Percentiles rank a stretch among this genome's conserved stretches.
These are phyloP conservation scores for Nemurella pictetii DNA, from an alignment of 2,888 invertebrate species.

Conservation along the genomic window DNA sequence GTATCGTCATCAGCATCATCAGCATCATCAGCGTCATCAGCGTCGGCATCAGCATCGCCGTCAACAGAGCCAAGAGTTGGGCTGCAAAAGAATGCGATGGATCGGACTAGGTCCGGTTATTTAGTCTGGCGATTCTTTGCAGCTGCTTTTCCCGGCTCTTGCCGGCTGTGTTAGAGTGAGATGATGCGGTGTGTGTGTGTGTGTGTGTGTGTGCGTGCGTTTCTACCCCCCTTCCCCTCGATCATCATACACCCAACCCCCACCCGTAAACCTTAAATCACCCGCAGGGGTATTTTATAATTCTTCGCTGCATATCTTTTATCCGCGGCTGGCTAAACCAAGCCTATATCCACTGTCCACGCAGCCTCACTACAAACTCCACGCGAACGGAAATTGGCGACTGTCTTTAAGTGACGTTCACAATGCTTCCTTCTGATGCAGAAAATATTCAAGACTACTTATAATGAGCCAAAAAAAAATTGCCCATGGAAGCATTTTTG, in stretches of 20 bases:
- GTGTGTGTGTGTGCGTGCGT: slow-evolving; percentile 5
- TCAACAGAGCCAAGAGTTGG: background rate
- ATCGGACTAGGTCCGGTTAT: slow-evolving; percentile 14
- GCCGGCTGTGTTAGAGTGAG: too few species aligned
- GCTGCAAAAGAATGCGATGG: slow-evolving; percentile 4
- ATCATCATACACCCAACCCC: background rate
- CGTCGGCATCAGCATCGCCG: background rate
- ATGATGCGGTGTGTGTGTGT: slow-evolving; percentile 3
- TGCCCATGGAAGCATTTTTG: too few species aligned
- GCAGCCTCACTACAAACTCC: too few species aligned
- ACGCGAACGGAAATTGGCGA: too few species aligned
- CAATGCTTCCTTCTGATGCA: too few species aligned
- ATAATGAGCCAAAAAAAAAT: too few species aligned
- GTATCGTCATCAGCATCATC: background rate
- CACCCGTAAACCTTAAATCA: slow-evolving; percentile 34
- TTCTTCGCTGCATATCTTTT: slow-evolving; percentile 34
- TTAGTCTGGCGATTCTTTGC: slow-evolving; percentile 6
- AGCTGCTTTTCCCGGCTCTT: slow-evolving; percentile 15
- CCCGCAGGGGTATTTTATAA: slow-evolving; percentile 40
- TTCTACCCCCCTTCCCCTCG: background rate
- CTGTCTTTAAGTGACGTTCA: too few species aligned
- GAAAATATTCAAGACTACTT: too few species aligned
- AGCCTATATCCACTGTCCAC: too few species aligned
- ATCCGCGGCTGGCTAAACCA: background rate
- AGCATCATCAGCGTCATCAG: background rate